Base-by-base conservation (phyloP, 2,888 invertebrate genomes). In the Tridacna crocea region DNA sequence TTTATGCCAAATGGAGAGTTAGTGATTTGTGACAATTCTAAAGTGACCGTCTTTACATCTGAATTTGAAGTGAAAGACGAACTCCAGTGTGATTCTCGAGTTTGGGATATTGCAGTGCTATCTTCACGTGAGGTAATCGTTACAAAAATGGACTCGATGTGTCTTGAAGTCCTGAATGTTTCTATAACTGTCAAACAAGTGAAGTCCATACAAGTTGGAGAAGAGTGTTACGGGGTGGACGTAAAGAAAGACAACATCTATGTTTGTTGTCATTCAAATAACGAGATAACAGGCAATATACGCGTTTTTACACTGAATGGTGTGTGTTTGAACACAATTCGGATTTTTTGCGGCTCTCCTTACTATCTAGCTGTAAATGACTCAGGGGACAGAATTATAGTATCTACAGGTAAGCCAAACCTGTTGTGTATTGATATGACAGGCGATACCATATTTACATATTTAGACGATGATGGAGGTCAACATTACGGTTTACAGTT, bases 71-170 rank as follows among this genome's bases (percentile, higher is more conserved):
- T 27, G 15, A 66, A 24, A 15, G 3, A 10, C 6, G 4, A 66
- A 2, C 15, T 66, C 0, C 10, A 26, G 15, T n/a, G 26, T 15
- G 36, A 26, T 17, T 26, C 26, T 6, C 11, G 27, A 11, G 36
- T 66, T 24, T 66, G 66, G 66, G 66, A 66, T 66, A 36, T 36
- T 27, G 26, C 66, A 27, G 46, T 24, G 27, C 26, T 66, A 22
- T 17, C 27, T 36, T 4, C 12, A 17, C 3, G 27, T 17, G 24
- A 66, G 15, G 24, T 66, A 6, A 24, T 66, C 1, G 36, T 66
- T 1, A 27, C 66, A 4, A 17, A 11, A 66, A 0, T 6, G 12
- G 0, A 17, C 11, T 36, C 6, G 3, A 27, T 10, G 36, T 17
- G 36, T 22, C 36, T 66, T 0, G 15, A 66, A 3, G 19, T 66